These are phyloP conservation scores for Sipha flava DNA, from an alignment of 1,140 invertebrate species.

Conservation along the genomic window DNA sequence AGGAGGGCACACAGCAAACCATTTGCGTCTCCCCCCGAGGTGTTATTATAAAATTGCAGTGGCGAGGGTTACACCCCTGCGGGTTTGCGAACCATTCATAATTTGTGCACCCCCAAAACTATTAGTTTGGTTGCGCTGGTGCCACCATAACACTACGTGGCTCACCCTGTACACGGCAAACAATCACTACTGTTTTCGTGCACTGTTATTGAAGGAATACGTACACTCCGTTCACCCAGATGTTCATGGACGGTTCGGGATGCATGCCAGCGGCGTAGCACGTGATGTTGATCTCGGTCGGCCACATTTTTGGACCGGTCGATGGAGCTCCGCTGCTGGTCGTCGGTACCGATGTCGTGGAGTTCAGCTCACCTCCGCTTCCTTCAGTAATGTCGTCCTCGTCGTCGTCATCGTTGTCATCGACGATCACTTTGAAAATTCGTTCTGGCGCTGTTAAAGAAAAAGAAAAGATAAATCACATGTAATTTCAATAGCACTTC, in stretches of 20 bases:
- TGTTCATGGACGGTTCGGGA: conserved; percentile 1
- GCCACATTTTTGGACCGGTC: not conserved
- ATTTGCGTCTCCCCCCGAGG: too few relatives aligned
- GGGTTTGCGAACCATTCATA: too few relatives aligned
- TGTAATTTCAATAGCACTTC: too few relatives aligned
- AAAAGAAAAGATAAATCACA: not conserved
- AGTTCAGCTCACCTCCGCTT: not conserved
- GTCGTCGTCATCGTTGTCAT: not conserved
- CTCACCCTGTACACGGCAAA: too few relatives aligned
- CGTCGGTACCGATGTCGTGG: not conserved
- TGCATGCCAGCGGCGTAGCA: conserved; percentile 6
- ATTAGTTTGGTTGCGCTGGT: too few relatives aligned
- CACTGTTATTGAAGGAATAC: not conserved
- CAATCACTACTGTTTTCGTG: too few relatives aligned
- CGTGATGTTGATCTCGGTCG: conserved; percentile 7
- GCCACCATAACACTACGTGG: too few relatives aligned
- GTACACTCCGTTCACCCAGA: conserved; percentile 12
- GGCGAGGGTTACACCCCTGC: too few relatives aligned
- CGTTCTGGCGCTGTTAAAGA: not conserved
- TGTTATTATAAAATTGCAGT: too few relatives aligned
- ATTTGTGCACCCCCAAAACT: too few relatives aligned
- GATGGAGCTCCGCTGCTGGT: not conserved
- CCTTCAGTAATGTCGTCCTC: not conserved
- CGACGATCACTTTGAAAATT: not conserved
- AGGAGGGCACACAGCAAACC: too few relatives aligned